phyloP scores from a whole-genome alignment of 2,113 vertebrate genomes.

The Donacobius atricapilla region DNA sequence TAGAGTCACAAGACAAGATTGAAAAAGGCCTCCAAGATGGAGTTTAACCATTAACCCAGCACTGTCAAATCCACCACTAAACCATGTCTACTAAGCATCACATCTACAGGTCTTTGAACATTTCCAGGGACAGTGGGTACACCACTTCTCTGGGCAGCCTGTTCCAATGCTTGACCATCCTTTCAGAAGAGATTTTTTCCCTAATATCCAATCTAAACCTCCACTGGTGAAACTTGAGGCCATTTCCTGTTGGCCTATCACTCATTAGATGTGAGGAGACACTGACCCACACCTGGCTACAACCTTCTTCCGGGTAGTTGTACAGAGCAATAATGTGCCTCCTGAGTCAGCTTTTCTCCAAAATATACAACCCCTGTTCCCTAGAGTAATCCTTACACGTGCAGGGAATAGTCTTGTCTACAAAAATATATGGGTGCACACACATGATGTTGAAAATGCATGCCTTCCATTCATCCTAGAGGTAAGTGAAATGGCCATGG shows the following conservation, averaged over 20 bases:
- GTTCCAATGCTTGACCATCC: not conserved
- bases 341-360: not conserved
- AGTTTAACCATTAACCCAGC: not conserved
- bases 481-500: not conserved
- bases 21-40: not conserved
- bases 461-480: not conserved
- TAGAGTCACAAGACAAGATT: not conserved
- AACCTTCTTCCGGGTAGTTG: not conserved
- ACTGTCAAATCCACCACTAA: not conserved
- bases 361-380: not conserved
- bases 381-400: not conserved
- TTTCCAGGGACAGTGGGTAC: not conserved
- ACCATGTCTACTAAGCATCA: not conserved
- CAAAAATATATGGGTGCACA: not conserved
- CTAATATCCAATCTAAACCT: not conserved
- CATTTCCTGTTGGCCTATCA: not conserved
- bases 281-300: not conserved
- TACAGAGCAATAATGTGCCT: not conserved
- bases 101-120: not conserved
- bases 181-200: not conserved
- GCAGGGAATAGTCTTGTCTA: not conserved
- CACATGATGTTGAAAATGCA: rapidly evolving
- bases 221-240: not conserved
- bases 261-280: not conserved
- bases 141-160: not conserved